Conservation (phyloP, 2,113 vertebrate genomes). For the Oreocharis arfaki region DNA sequence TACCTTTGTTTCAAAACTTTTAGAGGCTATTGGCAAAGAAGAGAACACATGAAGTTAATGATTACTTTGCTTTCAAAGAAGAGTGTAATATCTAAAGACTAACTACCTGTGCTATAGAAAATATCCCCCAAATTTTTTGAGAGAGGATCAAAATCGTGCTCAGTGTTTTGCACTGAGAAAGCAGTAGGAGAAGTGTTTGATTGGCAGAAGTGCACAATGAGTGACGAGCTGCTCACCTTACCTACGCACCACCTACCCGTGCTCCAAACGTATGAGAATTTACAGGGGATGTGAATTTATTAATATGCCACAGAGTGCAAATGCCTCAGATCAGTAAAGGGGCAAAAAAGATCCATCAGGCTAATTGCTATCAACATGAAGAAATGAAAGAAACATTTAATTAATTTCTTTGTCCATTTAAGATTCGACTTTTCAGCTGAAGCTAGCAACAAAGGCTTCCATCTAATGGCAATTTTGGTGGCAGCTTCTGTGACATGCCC, state of each 20-base stretch:
- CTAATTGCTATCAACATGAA: neutral
- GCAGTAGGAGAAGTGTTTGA: neutral
- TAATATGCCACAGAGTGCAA: neutral
- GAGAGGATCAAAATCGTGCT: neutral
- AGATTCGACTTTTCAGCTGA: neutral
- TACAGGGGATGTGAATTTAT: neutral
- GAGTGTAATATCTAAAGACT: neutral
- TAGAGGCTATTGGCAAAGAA: neutral
- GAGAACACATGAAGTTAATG: neutral
- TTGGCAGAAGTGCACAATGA: neutral
- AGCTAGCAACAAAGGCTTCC: neutral
- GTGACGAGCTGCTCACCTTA: neutral
- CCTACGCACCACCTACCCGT: neutral
- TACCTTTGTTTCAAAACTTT: neutral
- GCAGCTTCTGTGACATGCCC: neutral
- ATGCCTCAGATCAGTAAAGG: neutral
- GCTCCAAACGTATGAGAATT: fast-evolving
- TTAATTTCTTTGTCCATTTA: neutral
- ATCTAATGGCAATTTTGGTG: neutral
- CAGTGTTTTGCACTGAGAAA: neutral
- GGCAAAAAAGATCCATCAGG: neutral
- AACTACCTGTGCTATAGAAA: neutral
- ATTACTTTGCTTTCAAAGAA: neutral
- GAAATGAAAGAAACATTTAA: neutral
- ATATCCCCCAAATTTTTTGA: neutral